Conservation (phyloP, 2,113 vertebrate genomes). For the Poeciliopsis occidentalis region DNA sequence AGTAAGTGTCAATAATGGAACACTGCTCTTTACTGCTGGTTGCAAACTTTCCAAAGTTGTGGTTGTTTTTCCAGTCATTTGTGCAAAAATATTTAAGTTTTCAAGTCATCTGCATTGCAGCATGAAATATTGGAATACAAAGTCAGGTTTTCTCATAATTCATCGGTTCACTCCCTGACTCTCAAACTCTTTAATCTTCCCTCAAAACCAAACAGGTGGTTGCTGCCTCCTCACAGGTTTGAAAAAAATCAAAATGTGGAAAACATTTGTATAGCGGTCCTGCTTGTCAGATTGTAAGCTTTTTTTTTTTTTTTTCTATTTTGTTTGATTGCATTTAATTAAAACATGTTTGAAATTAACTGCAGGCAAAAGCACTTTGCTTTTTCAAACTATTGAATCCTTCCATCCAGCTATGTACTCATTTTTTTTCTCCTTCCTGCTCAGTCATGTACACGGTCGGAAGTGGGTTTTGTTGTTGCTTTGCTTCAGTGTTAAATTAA, state of each 20-base stretch:
- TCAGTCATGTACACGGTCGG: no score
- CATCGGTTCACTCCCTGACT: background rate
- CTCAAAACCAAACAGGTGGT: background rate
- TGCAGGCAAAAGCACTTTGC: background rate
- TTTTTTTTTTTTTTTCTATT: background rate
- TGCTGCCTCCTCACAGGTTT: background rate
- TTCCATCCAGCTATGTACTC: no score
- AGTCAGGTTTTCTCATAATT: background rate
- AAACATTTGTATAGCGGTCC: background rate
- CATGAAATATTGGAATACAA: background rate
- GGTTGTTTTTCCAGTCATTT: background rate
- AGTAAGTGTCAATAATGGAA: background rate
- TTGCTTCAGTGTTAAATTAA: no score
- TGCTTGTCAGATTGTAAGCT: background rate
- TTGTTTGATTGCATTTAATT: background rate
- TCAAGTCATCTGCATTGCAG: background rate
- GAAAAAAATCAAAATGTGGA: background rate
- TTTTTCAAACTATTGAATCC: background rate
- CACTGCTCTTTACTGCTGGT: background rate
- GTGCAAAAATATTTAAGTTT: background rate
- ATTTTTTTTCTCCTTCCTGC: no score
- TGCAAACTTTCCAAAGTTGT: no score
- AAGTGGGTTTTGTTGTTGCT: no score
- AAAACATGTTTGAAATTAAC: background rate
- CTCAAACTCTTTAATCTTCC: background rate